Evolutionary conservation across 2,888 invertebrate genomes (phyloP), one percentile per base, ranked within the genome.

Genomic region (Drymonia ruficornis): DNA sequence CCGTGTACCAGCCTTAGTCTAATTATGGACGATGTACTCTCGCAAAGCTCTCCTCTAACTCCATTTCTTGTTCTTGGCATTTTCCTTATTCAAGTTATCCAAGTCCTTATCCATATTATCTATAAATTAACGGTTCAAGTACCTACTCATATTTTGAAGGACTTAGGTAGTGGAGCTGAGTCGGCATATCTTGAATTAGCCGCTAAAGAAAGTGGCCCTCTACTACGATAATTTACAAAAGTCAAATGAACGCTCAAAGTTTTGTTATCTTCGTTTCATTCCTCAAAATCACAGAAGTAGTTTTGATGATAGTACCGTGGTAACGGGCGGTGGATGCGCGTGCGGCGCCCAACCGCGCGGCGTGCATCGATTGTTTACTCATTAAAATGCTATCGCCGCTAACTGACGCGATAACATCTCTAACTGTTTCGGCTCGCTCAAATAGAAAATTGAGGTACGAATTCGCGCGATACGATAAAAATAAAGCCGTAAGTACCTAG

Each of bases 291-390:
- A 15, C 6, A 23, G 13, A 44, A 23, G 5, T 44, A 23, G 1
- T 42, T 18, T 18, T 9, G 2, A 16, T 42, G 11, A 18, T 15
- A n/a, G 18, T 42, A 42, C 8, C 16, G 16, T 44, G 34, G 47
- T 13, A 47, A 12, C 18, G 53, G 50, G 53, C 49, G 63, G 54
- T 49, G 58, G 63, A 19, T 72, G 82, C 81, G 87, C 90, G 91
- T 89, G 91, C 89, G 91, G 88, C 90, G 72, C 75, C 91, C 91
- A 82, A 75, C 88, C 53, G 91, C 55, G 92, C 86, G 79, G 83
- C 92, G 91, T 90, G 91, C 89, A 89, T 89, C 91, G 91, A 92
- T 92, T 92, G 92, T 92, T 92, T 92, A 91, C 91, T 92, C 92
- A 92, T 92, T 92, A 92, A 90, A 91, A 90, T 89, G 81, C 87